A percentile compares a stretch with the other conserved stretches of the same genome.
phyloP scores from a whole-genome alignment of 2,113 vertebrate genomes.

The Taurulus bubalis region DNA sequence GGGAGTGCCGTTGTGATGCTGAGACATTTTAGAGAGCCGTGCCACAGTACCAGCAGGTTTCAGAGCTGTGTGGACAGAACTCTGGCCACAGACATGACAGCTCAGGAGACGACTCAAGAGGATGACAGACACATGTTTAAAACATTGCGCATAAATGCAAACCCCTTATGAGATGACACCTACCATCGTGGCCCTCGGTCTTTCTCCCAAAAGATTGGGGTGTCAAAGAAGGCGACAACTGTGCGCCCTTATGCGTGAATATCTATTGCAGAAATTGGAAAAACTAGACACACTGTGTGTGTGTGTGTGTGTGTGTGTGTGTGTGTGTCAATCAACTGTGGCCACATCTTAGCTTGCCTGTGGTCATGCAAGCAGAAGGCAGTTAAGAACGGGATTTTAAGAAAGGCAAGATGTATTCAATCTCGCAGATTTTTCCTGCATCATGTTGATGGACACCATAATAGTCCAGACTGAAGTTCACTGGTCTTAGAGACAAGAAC shows the following conservation, averaged over 20 bases:
- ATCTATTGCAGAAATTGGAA: conserved; percentile 21
- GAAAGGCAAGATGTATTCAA: not conserved
- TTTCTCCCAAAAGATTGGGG: conserved; percentile 50
- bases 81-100: conserved; percentile 65
- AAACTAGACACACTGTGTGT: conserved; percentile 16
- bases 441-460: not conserved
- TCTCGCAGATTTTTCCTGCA: not conserved
- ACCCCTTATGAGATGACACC: conserved; percentile 60
- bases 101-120: conserved; percentile 49
- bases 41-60: conserved; percentile 64
- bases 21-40: conserved; percentile 53
- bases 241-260: conserved; percentile 30
- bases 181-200: conserved; percentile 32
- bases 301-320: not conserved
- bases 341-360: conserved; percentile 11
- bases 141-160: conserved; percentile 77
- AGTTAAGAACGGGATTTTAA: not conserved
- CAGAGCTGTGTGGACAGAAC: conserved; percentile 64
- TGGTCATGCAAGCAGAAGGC: not conserved
- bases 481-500: conserved; percentile 25
- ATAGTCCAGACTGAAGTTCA: conserved; percentile 2
- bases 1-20: conserved; percentile 49
- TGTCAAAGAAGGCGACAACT: conserved; percentile 51
- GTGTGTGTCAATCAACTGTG: not conserved
- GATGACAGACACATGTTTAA: conserved; percentile 78